Percentiles rank a stretch among this genome's conserved stretches.
phyloP scores from a whole-genome alignment of 2,888 invertebrate species.

The Dorcus hopei region DNA sequence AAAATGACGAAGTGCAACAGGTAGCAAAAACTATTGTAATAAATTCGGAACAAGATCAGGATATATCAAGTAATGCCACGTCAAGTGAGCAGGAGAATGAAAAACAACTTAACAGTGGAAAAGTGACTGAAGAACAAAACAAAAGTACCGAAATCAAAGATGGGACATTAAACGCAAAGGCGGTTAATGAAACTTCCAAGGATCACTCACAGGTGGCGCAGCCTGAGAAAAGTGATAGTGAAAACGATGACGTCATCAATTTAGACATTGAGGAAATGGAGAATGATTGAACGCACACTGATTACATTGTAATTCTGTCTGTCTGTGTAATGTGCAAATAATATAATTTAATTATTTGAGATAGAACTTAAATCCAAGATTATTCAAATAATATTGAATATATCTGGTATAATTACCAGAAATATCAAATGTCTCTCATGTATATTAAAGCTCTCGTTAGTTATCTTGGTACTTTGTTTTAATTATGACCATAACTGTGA shows the following conservation, averaged over 20 bases:
- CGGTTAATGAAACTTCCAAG: no score
- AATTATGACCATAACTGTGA: no score
- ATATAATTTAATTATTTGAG: background rate
- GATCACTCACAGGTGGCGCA: background rate
- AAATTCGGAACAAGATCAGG: background rate
- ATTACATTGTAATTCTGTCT: background rate
- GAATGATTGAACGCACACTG: slow-evolving; percentile 3
- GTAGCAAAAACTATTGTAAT: background rate
- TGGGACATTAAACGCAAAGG: background rate
- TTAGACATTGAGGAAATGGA: slow-evolving; percentile 32
- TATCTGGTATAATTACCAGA: no score
- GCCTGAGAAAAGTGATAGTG: slow-evolving; percentile 15
- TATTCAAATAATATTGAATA: no score
- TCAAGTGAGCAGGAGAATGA: background rate
- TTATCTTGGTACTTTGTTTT: no score
- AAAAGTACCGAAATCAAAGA: background rate
- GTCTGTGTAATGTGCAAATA: background rate
- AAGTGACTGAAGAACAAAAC: background rate
- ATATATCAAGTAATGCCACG: background rate
- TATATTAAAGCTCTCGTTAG: no score
- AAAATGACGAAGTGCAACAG: background rate
- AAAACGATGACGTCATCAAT: slow-evolving; percentile 29
- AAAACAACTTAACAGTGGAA: background rate
- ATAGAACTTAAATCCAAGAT: no score
- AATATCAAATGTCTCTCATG: no score